Conservation (phyloP, 1,140 invertebrate species). For the Mya arenaria region DNA sequence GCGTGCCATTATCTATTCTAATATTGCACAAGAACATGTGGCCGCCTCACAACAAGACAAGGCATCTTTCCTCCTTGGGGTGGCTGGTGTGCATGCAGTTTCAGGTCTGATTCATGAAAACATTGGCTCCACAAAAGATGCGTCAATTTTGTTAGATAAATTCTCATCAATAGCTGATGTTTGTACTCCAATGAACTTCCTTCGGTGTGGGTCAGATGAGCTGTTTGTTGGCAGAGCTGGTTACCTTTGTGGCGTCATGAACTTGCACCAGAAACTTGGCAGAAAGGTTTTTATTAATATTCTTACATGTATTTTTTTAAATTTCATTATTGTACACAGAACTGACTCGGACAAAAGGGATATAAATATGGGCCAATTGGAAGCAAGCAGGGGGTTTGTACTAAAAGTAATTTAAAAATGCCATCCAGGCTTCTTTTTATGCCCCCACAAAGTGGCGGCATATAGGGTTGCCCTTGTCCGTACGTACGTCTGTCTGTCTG, state of each 20-base stretch:
- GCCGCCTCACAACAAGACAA: conserved; percentile 58
- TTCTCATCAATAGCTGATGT: conserved; percentile 75
- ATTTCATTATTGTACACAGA: too few relatives aligned
- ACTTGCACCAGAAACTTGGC: conserved; percentile 82
- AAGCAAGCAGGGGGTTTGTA: too few relatives aligned
- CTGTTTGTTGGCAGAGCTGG: conserved; percentile 91
- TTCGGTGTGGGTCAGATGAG: conserved; percentile 90
- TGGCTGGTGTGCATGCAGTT: conserved; percentile 80
- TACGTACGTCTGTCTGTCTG: too few relatives aligned
- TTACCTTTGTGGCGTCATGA: conserved; percentile 89
- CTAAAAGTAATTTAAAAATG: too few relatives aligned
- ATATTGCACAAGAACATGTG: conserved; percentile 69
- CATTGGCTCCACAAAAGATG: conserved; percentile 68
- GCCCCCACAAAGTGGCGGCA: too few relatives aligned
- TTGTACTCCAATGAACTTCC: conserved; percentile 84
- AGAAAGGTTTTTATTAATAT: too few relatives aligned
- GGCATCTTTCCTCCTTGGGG: conserved; percentile 81
- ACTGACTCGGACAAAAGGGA: too few relatives aligned
- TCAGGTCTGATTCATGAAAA: conserved; percentile 76
- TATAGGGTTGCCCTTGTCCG: too few relatives aligned
- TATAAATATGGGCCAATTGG: too few relatives aligned
- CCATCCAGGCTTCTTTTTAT: too few relatives aligned
- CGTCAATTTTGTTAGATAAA: conserved; percentile 66
- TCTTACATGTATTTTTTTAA: too few relatives aligned
- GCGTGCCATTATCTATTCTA: conserved; percentile 73